Base-by-base conservation (phyloP, 2,888 invertebrate genomes). In the Plagodis pulveraria region DNA sequence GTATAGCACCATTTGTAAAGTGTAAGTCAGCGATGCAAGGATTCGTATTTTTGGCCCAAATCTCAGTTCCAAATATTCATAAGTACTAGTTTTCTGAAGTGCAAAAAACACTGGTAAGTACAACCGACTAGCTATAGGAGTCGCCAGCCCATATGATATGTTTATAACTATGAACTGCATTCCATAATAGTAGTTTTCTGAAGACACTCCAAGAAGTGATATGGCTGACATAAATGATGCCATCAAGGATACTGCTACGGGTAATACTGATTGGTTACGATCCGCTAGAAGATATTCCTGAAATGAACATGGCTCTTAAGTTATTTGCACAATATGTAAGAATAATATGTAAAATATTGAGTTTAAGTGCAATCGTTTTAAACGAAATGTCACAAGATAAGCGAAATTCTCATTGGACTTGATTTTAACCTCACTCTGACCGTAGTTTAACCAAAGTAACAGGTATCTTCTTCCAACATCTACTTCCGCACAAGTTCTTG, bases 221-320 rank as follows among this genome's bases (percentile, higher is more conserved):
- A 98, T 95, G 36, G 98, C 97, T 0, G 98, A 98, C 96, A 98
- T 97, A 81, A 98, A 98, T 44, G 97, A 97, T 11, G 98, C 97
- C 96, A 98, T 97, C 60, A 98, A 85, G 1, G 97, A 98, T 66
- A 98, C 96, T 6, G 97, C 96, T 0, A 98, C 97, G 0, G 98
- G 97, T 8, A 93, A 81, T 70, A 96, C 93, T n/a, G 96, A 94
- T 96, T 98, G 96, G 66, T 95, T 96, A 58, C 95, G 94, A 78
- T 97, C 95, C 0, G 97, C 98, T 55, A 97, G 83, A 59, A 98
- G 93, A 79, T 97, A 98, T 85, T 98, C 98, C 95, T 96, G 85
- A 55, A 87, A 22, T 22, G 22, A 22, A 22, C 22, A 22, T 1
- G 22, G 22, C 22, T 22, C 1, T 22, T 22, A 22, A 22, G 22